These are phyloP conservation scores for Scaptomyza polygonia DNA, from an alignment of 2,888 invertebrate species.

Conservation along the genomic window DNA sequence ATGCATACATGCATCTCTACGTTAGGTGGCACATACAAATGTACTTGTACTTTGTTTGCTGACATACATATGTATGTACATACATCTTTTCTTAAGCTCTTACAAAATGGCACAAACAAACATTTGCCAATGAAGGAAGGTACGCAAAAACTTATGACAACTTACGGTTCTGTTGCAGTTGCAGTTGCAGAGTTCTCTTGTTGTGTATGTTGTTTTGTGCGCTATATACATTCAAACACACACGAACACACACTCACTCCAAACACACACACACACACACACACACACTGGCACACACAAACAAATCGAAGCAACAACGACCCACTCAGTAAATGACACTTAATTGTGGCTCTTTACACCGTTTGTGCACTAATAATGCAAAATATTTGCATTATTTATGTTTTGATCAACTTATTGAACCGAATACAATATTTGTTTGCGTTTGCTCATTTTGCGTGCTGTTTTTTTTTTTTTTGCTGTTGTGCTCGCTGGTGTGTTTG, in stretches of 20 bases:
- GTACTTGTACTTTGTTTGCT: constrained; percentile 12
- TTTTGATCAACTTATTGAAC: constrained; percentile 43
- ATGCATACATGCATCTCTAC: neutral
- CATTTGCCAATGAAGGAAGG: constrained; percentile 1
- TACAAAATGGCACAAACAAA: constrained; percentile 16
- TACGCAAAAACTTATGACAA: constrained; percentile 26
- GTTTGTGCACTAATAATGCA: constrained; percentile 36
- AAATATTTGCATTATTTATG: constrained; percentile 44
- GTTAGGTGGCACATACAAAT: constrained; percentile 12
- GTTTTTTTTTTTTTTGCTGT: constrained; percentile 26
- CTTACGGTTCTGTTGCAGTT: constrained; percentile 55
- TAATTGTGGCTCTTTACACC: constrained; percentile 37
- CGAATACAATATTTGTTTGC: constrained; percentile 43
- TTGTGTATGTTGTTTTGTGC: constrained; percentile 46
- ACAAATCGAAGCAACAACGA: constrained; percentile 30
- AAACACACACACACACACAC: constrained; percentile 17
- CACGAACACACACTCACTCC: constrained; percentile 14
- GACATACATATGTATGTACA: constrained; percentile 10
- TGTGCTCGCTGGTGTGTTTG: constrained; percentile 36
- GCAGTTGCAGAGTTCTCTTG: constrained; percentile 41
- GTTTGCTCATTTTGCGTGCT: constrained; percentile 57
- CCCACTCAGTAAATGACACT: constrained; percentile 34
- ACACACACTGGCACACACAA: constrained; percentile 18
- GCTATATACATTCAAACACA: constrained; percentile 16
- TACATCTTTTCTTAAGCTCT: constrained; percentile 1